phyloP scores from a whole-genome alignment of 2,888 invertebrate species.

The Andrena haemorrhoa region DNA sequence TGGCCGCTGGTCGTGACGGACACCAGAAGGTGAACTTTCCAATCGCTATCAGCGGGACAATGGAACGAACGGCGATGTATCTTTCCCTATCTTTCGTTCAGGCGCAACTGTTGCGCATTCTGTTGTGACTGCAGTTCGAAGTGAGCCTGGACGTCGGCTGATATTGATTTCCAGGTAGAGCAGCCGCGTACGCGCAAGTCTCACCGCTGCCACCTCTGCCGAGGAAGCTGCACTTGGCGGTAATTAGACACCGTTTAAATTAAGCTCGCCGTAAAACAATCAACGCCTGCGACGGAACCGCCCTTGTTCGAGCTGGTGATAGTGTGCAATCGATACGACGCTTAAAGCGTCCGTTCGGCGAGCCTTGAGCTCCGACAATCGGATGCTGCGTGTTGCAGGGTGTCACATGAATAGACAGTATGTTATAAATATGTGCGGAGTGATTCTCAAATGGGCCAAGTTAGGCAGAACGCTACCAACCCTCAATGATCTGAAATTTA shows the following conservation, averaged over 20 bases:
- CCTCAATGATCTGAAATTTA: too few relatives aligned
- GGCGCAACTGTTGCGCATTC: conserved; percentile 80
- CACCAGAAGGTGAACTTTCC: conserved; percentile 12
- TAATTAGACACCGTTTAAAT: conserved; percentile 65
- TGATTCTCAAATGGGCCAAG: too few relatives aligned
- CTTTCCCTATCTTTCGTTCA: conserved; percentile 50
- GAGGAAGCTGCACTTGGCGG: conserved; percentile 48
- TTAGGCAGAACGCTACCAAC: too few relatives aligned
- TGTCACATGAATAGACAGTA: not conserved
- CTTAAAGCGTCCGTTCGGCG: not conserved
- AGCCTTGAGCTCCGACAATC: not conserved
- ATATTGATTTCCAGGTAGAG: conserved; percentile 79
- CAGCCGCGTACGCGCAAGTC: conserved; percentile 76
- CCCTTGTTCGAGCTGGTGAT: not conserved
- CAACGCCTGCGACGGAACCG: conserved; percentile 14
- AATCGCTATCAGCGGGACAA: conserved; percentile 31
- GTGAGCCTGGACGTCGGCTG: conserved; percentile 72
- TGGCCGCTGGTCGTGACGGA: not conserved
- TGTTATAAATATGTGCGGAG: not conserved
- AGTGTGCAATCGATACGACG: conserved; percentile 13
- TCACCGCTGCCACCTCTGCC: conserved; percentile 36
- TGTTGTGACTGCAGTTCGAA: conserved; percentile 67
- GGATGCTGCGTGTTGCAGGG: not conserved
- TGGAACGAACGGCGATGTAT: conserved; percentile 20
- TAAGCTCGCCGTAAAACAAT: conserved; percentile 27